Evolutionary conservation across 2,797 vertebrate species (phyloP), one percentile per base, ranked within the genome.

Genomic region (Naso thynnoides): DNA sequence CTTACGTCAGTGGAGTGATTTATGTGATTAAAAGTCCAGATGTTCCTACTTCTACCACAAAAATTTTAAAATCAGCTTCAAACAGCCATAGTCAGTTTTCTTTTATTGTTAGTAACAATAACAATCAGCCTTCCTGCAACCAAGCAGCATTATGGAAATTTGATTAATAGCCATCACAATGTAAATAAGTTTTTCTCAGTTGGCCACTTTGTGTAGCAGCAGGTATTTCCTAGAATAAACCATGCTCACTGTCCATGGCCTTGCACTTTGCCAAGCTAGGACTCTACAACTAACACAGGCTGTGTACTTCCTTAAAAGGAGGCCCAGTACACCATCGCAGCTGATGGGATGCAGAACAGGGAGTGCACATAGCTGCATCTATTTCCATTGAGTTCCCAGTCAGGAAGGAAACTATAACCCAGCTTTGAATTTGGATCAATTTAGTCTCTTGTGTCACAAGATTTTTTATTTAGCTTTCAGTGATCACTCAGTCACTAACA

Each of bases 231-330:
- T 73, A 83, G 83, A 86, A 88, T 92, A 92, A 91, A 92, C 91
- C 56, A 68, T 36, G 23, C 70, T 83, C 73, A 79, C 77, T 77
- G 79, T 83, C 69, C 67, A 66, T 60, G 65, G 85, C 71, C 82
- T 73, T 78, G 72, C 53, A 71, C 80, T 53, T 80, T 82, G 76
- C 82, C 83, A 91, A 91, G 88, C 86, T 59, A 77, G 76, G 88
- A 88, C 85, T 70, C 81, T 67, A 71, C 79, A 82, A 86, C 87
- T 72, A 88, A 88, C 83, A 83, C 53, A 56, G 87, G 49, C 76
- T 83, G 84, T 78, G 85, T 67, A 70, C 87, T 93, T 91, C 93
- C 92, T 89, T 93, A 94, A 92, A 94, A 92, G 94, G 92, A 93
- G 83, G 79, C 78, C 6, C 3, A 84, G 62, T 60, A 44, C 85